phyloP scores from a whole-genome alignment of 2,888 invertebrate genomes.

The Trachelus stipa region DNA sequence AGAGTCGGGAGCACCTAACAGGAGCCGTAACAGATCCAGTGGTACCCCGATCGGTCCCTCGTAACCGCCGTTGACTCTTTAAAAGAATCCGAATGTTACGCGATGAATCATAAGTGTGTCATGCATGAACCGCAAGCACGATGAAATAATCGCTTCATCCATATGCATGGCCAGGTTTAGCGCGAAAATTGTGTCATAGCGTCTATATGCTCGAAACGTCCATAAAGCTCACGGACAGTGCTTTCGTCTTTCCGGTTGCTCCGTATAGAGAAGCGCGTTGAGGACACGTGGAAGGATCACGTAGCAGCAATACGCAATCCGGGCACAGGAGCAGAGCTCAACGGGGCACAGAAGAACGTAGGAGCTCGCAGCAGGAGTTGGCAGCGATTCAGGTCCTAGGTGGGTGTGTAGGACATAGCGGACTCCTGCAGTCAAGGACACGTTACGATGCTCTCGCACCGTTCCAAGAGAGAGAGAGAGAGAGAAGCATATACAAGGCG shows the following conservation, averaged over 20 bases:
- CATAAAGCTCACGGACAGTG: neutral
- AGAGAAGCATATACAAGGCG: slow-evolving; percentile 27
- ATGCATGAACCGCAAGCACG: slow-evolving; percentile 44
- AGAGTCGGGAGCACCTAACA: neutral
- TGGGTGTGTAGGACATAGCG: slow-evolving; percentile 52
- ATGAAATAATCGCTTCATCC: slow-evolving; percentile 42
- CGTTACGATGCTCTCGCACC: slow-evolving; percentile 31
- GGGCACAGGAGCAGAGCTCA: neutral
- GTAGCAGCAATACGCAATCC: neutral
- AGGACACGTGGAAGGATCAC: neutral
- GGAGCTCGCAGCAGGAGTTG: neutral
- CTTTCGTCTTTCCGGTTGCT: slow-evolving; percentile 28
- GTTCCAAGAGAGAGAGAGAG: slow-evolving; percentile 10
- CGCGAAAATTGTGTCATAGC: slow-evolving; percentile 38
- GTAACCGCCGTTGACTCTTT: neutral
- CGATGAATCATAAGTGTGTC: slow-evolving; percentile 44
- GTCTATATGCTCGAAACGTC: neutral
- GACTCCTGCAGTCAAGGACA: slow-evolving; percentile 52
- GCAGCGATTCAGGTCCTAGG: slow-evolving; percentile 27
- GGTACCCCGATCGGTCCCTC: neutral
- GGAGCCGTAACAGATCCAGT: neutral
- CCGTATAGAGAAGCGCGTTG: neutral
- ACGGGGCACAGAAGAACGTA: neutral
- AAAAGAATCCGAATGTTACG: neutral
- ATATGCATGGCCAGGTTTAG: slow-evolving; percentile 37